Percentiles rank a stretch among this genome's conserved stretches.
Conservation (phyloP, 2,113 vertebrate genomes). For the Pomatostomus ruficeps region DNA sequence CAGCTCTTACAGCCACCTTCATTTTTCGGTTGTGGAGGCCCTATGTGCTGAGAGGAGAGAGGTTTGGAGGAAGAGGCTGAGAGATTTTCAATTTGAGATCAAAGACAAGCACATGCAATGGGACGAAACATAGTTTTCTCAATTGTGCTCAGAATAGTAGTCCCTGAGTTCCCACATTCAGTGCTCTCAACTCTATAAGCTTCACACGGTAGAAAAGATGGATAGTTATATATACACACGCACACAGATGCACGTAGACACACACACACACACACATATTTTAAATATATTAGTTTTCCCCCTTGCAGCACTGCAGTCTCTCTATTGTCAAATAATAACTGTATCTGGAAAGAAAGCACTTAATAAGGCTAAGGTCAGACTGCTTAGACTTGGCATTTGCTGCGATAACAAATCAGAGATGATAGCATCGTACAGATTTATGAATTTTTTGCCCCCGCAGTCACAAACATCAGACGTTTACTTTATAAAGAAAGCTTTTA, state of each 20-base stretch:
- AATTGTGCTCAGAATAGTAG: constrained; percentile 50
- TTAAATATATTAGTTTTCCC: constrained; percentile 65
- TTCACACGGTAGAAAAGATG: not conserved
- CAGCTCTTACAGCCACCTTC: constrained; percentile 24
- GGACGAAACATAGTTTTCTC: constrained; percentile 59
- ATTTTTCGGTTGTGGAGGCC: constrained; percentile 13
- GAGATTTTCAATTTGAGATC: constrained; percentile 65
- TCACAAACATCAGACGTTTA: constrained; percentile 82
- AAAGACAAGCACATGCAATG: constrained; percentile 57
- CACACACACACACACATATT: not conserved
- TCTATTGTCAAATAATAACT: constrained; percentile 70
- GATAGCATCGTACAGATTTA: constrained; percentile 79
- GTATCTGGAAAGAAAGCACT: constrained; percentile 67
- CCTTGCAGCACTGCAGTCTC: constrained; percentile 54
- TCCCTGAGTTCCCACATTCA: constrained; percentile 52
- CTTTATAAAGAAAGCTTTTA: constrained; percentile 83
- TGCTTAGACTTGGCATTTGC: constrained; percentile 73
- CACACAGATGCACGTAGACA: not conserved
- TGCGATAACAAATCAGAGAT: constrained; percentile 75
- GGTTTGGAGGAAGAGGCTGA: constrained; percentile 53
- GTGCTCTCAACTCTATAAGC: constrained; percentile 21
- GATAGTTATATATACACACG: constrained; percentile 11
- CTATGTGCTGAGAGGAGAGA: not conserved
- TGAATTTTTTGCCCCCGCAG: constrained; percentile 78
- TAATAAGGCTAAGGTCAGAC: constrained; percentile 76